Base-by-base conservation (phyloP, 2,113 vertebrate genomes). In the Odontophorus gujanensis region DNA sequence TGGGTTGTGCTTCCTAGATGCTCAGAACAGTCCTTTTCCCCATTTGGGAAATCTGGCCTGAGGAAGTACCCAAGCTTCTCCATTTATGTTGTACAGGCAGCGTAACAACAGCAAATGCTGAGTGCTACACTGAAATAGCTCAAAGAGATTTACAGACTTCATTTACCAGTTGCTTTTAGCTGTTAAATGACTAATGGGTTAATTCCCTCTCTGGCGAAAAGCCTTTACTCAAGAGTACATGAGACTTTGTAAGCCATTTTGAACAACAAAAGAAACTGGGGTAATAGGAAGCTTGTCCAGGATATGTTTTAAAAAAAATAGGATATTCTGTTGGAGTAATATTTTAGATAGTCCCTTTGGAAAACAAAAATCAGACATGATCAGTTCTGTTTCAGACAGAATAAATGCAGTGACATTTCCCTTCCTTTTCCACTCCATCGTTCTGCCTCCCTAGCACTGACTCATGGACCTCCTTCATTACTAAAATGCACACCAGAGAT, bases 121-220 rank as follows among this genome's bases (percentile, higher is more conserved):
- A 87, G 21, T 9, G 38, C 26, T 53, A 61, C 86, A 71, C 34
- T 63, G 43, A 90, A 92, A 43, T 28, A 40, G 17, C 81, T 81
- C 67, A 20, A 1, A 47, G 51, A 20, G 67, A 89, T 89, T 92
- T 86, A 68, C 25, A 82, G 40, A 72, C 72, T 78, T 53, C 55
- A 61, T 84, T 84, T 71, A 85, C 76, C 40, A 83, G 55, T 21
- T 4, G n/a, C 59, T 90, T 91, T 95, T 92, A 93, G 90, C 74
- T 81, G 79, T 91, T 96, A 91, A 83, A 89, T 96, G 79, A 80
- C 85, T 86, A 90, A 90, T 75, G 65, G 80, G 58, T 92, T 96
- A 96, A 96, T 88, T 89, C 66, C 42, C 6, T 24, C 59, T 68
- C 58, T 91, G 92, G 91, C 92, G 93, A 47, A 75, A 91, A 89